Percentiles rank a stretch among this genome's conserved stretches.
Evolutionary conservation across 2,113 vertebrate species (phyloP).

Genomic region (Vimba vimba): DNA sequence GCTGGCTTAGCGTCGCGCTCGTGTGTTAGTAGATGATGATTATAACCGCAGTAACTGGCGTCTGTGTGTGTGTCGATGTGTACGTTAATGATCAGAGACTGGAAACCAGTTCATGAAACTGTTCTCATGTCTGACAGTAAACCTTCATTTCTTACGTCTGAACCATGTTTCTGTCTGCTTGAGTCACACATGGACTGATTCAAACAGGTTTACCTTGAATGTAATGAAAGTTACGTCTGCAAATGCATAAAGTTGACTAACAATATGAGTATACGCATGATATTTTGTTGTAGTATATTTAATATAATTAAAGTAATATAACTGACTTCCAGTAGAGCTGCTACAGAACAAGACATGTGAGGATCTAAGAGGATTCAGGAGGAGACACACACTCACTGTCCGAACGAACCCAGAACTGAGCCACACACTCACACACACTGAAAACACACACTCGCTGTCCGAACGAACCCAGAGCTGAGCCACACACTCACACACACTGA

Average conservation of each 20-base stretch:
- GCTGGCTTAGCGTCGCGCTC: not conserved
- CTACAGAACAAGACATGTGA: not conserved
- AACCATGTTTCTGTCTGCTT: not conserved
- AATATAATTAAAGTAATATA: not conserved
- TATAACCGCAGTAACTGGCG: not conserved
- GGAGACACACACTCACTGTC: too few species aligned
- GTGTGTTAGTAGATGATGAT: not conserved
- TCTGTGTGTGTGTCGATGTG: not conserved
- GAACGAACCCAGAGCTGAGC: too few species aligned
- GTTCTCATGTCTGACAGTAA: slow-evolving; percentile 15
- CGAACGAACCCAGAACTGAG: not conserved
- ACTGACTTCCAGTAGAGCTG: not conserved
- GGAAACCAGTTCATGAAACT: not conserved
- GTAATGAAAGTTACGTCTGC: too few species aligned
- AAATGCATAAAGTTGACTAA: too few species aligned
- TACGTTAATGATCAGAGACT: not conserved
- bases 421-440: too few species aligned
- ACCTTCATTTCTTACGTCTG: slow-evolving; percentile 15
- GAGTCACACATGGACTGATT: too few species aligned
- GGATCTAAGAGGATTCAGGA: too few species aligned
- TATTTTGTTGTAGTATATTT: too few species aligned
- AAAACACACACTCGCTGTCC: too few species aligned
- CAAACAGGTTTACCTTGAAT: too few species aligned
- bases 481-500: too few species aligned
- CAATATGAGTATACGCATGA: too few species aligned